Evolutionary conservation across 2,888 invertebrate genomes (phyloP).

Genomic region (Argyresthia albistria): DNA sequence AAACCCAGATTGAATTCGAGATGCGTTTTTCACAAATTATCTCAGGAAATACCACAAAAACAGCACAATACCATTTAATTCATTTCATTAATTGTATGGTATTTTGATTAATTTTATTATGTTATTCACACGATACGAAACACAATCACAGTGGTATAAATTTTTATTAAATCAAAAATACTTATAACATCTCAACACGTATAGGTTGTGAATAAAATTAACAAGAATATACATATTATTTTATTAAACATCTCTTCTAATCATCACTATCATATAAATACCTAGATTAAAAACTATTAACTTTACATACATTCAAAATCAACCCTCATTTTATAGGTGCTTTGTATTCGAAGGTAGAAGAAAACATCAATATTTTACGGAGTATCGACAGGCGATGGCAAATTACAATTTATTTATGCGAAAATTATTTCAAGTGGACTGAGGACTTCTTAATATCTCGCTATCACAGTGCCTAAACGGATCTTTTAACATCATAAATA

Average conservation of each 20-base stretch:
- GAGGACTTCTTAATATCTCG: slow-evolving; percentile 17
- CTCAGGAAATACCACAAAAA: no score
- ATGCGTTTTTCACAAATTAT: no score
- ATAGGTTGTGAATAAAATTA: not conserved
- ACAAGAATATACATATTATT: not conserved
- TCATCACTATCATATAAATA: slow-evolving; percentile 12
- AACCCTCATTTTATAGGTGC: slow-evolving; percentile 15
- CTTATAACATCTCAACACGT: no score
- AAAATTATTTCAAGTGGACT: slow-evolving; percentile 25
- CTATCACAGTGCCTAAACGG: no score
- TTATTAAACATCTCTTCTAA: slow-evolving; percentile 3
- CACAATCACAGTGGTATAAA: no score
- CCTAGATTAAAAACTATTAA: slow-evolving; percentile 19
- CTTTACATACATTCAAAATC: slow-evolving; percentile 24
- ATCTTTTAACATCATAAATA: no score
- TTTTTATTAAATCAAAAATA: no score
- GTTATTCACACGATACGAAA: no score
- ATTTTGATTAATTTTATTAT: no score
- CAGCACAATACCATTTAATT: no score
- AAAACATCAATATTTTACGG: slow-evolving; percentile 24
- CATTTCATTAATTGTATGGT: no score
- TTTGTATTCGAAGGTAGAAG: not conserved
- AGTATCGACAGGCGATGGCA: slow-evolving; percentile 36
- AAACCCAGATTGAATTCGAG: no score
- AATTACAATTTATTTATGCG: slow-evolving; percentile 41